Evolutionary conservation across 2,113 vertebrate genomes (phyloP).

Genomic region (Ramphastos sulfuratus): DNA sequence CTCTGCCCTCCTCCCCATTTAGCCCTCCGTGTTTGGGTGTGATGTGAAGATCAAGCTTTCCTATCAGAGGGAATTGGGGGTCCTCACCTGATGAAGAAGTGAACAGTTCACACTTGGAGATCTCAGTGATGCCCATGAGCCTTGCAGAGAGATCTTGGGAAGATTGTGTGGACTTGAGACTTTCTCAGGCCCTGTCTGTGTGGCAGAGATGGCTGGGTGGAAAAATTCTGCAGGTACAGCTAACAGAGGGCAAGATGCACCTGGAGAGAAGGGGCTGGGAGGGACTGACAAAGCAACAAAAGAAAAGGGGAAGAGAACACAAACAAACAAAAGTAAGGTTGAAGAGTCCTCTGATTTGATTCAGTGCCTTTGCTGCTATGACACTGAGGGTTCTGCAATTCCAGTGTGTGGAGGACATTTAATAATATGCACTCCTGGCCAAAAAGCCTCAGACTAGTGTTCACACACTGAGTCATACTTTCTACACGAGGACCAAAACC

Average conservation of each 20-base stretch:
- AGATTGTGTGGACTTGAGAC: constrained; percentile 31
- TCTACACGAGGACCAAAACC: not conserved
- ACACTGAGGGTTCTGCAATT: not conserved
- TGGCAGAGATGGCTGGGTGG: constrained; percentile 82
- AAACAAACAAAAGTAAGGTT: not conserved
- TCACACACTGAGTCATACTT: not conserved
- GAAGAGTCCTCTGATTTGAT: not conserved
- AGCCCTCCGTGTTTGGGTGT: not conserved
- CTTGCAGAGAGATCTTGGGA: constrained; percentile 82
- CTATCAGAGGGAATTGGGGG: not conserved
- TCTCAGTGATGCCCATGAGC: constrained; percentile 89
- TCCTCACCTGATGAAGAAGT: constrained; percentile 83
- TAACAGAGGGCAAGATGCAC: constrained; percentile 74
- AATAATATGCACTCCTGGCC: not conserved
- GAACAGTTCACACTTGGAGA: constrained; percentile 85
- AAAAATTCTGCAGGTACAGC: constrained; percentile 89
- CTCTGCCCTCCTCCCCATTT: not conserved
- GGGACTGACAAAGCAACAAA: constrained; percentile 48
- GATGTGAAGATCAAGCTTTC: not conserved
- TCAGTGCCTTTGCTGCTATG: not conserved
- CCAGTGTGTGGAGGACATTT: not conserved
- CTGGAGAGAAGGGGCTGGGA: constrained; percentile 62
- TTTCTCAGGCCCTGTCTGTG: constrained; percentile 66
- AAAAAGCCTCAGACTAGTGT: not conserved
- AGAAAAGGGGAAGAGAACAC: constrained; percentile 27